Percentiles rank a stretch among this genome's conserved stretches.
Conservation (phyloP, 2,888 invertebrate genomes). For the Eupithecia vulgata region DNA sequence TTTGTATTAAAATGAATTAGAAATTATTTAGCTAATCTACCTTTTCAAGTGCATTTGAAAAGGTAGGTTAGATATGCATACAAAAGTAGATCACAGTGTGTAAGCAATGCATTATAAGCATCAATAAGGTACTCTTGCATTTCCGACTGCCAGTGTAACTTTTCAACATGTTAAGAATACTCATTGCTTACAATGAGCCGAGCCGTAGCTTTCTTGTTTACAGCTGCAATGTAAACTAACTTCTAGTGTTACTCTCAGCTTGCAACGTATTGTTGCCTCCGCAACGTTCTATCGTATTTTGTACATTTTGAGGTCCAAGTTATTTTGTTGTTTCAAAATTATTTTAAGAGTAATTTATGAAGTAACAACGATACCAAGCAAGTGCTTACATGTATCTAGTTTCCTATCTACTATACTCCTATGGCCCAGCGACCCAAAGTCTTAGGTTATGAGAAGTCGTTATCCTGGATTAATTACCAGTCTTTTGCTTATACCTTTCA, state of each 20-base stretch:
- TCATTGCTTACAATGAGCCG: conserved; percentile 9
- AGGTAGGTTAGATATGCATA: no score
- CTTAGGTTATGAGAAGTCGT: background rate
- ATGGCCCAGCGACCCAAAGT: background rate
- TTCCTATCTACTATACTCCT: background rate
- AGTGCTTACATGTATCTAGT: background rate
- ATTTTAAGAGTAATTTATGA: no score
- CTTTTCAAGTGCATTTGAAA: no score
- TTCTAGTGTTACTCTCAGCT: conserved; percentile 5
- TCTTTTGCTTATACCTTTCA: background rate
- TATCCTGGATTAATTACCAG: background rate
- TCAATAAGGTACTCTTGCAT: background rate
- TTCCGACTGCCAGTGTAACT: background rate
- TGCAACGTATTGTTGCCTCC: conserved; percentile 4
- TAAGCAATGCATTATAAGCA: background rate
- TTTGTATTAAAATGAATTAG: no score
- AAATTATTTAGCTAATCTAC: no score
- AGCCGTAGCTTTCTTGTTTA: conserved; percentile 8
- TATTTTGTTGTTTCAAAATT: no score
- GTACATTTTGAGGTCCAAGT: background rate
- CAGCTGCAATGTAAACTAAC: conserved; percentile 11
- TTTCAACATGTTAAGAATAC: conserved; percentile 5
- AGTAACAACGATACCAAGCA: no score
- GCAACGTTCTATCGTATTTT: background rate
- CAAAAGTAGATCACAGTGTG: no score